Evolutionary conservation across 2,113 vertebrate genomes (phyloP).

Genomic region (Alexandromys fortis): DNA sequence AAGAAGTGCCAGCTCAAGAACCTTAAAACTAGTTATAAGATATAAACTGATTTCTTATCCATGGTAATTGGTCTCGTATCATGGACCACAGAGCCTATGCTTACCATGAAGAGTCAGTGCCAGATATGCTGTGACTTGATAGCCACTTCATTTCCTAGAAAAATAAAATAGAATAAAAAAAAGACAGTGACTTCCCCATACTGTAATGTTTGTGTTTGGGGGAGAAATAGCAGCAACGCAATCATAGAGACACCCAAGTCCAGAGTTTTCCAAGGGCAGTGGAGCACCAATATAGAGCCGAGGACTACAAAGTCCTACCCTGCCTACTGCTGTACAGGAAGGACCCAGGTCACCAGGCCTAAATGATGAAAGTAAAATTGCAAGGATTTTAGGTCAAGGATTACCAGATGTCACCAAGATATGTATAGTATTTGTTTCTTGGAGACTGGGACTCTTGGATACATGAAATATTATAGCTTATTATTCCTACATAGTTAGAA

Average conservation of each 20-base stretch:
- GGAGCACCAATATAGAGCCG: rapidly evolving
- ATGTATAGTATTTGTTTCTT: background rate
- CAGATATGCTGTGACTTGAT: background rate
- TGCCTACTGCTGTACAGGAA: background rate
- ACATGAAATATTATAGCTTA: background rate
- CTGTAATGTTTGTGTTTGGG: background rate
- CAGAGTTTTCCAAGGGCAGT: background rate
- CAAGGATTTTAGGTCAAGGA: background rate
- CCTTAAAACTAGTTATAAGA: rapidly evolving
- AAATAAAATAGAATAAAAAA: background rate
- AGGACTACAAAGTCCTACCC: background rate
- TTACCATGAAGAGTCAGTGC: background rate
- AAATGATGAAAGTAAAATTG: background rate
- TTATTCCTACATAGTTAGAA: no score
- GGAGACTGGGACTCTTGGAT: background rate
- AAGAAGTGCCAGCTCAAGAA: background rate
- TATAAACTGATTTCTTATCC: background rate
- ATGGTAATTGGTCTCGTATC: background rate
- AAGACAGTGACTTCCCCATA: background rate
- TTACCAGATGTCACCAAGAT: background rate
- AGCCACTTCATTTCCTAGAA: background rate
- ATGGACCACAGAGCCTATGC: no score
- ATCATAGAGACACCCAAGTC: background rate
- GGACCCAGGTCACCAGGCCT: background rate
- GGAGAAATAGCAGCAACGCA: background rate